Evolutionary conservation across 2,888 invertebrate species (phyloP), one percentile per base, ranked within the genome.

Genomic region (Pammene fasciana): DNA sequence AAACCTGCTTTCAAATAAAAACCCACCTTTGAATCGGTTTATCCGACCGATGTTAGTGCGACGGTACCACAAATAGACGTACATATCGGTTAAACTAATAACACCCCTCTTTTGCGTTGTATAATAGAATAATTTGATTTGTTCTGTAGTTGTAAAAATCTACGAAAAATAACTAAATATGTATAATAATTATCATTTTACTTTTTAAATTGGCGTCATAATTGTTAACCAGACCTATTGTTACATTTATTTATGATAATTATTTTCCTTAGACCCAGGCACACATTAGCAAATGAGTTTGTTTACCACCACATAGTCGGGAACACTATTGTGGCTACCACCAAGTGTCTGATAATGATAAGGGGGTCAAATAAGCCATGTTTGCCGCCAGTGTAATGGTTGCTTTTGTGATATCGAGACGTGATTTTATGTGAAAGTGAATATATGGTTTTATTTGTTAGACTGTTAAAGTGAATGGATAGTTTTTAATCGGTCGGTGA

Each of bases 201-300:
- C 26, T 26, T 26, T 26, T 4, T 3, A 26, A 3, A 26, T 26
- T 26, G 26, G 26, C 26, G 26, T 26, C 26, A 26, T 4, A 26
- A n/a, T n/a, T n/a, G n/a, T n/a, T n/a, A n/a, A 26, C 26, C 26
- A 26, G 26, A 1, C 26, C 26, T 26, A 26, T 26, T 26, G 26
- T 26, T 26, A 26, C 26, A 26, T 43, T 7, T 38, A 38, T 38
- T 38, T 9, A 38, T 9, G 0, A 34, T 8, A 34, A 36, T 41
- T 41, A 61, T 62, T 62, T 50, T 62, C 50, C 62, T 62, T 16
- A 60, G 36, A 14, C 13, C 16, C 48, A 43, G 26, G 26, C 13
- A 59, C 59, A 59, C 8, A 52, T 70, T 59, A 70, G 45, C 34
- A 59, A 65, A 70, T 65, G 59, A 70, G 65, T 65, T 70, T 70